Base-by-base conservation (phyloP, 2,888 invertebrate genomes). In the Tetranychus piercei region DNA sequence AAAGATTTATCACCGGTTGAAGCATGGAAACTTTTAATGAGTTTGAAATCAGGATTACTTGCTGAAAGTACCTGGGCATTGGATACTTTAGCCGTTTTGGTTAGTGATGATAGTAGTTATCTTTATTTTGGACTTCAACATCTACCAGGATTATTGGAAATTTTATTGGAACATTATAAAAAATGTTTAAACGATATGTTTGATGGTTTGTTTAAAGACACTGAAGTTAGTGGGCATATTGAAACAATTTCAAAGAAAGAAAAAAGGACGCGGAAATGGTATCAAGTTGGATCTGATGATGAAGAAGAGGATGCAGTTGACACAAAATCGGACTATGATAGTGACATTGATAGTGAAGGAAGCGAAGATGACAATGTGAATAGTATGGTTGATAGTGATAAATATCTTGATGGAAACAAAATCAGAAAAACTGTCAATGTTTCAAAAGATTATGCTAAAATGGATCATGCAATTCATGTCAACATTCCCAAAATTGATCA, bases 31-130 rank as follows among this genome's bases (percentile, higher is more conserved):
- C 88, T 99, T 79, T 91, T 96, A 87, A 96, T 99, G 97, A 90
- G 95, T 79, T 87, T 99, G 81, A 90, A 95, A 80, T 96, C 94
- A 11, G 97, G 96, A 71, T 86, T 96, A 77, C 86, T 96, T 76
- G 91, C 94, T 23, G 99, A 99, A 85, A 93, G 94, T 79, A 92
- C 93, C 78, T 99, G 96, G 92, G 97, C 99, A 74, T 86, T 99
- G 79, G 99, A 99, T 83, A 90, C 94, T 76, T 87, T 99, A 75
- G 95, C 94, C 83, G 91, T 97, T 80, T 87, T 99, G 75, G 87
- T 99, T 75, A 95, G 91, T 83, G 99, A 99, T 83, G 99, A 99
- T 84, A 87, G 89, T 80, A 90, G 94, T 76, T 89, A 95, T 80
- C 88, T 90, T 78, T 96, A 94, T 84, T 96, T 97, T 84, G 92